Evolutionary conservation across 2,113 vertebrate species (phyloP), one percentile per base, ranked within the genome.

Genomic region (zebrafish (Danio rerio)): DNA sequence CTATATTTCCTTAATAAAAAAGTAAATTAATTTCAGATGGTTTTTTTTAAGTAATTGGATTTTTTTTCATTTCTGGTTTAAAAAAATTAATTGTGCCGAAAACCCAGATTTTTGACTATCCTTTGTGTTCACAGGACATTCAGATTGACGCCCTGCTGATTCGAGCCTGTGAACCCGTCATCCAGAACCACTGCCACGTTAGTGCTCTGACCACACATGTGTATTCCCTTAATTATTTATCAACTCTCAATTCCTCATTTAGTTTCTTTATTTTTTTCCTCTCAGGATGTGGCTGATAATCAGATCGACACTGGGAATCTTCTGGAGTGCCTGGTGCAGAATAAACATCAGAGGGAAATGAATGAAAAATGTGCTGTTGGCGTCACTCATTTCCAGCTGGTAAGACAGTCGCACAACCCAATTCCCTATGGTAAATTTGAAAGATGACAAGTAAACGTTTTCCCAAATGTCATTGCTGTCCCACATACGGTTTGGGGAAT

Each of bases 311-410:
- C 96, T 0, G 97, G 96, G 7, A 97, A 98, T 84, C 93, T 99
- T 88, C 98, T 99, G 97, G 97, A 99, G 87, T 99, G 98, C 85
- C 91, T 99, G 82, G 96, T 99, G 83, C 96, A 98, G 93, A 99
- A 98, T 88, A 99, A 99, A 87, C 96, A 99, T 87, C 97, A 99
- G 93, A 98, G 98, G 86, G 97, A 98, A 88, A 99, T 99, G 97
- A 99, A 97, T 69, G 98, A 99, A 62, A 99, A 99, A 89, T 99
- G 98, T 55, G 86, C 92, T 0, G 96, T 99, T 0, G 98, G 98
- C n/a, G 97, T 99, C 66, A 99, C 97, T 6, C 98, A 99, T 89
- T 99, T 99, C 92, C 98, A 99, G 90, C 94, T 99, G 96, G 98
- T 99, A 89, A 96, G 96, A 6, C 18, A 71, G 10, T 71, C 47